Conservation (phyloP, 2,113 vertebrate genomes). For the Anguilla japonica region DNA sequence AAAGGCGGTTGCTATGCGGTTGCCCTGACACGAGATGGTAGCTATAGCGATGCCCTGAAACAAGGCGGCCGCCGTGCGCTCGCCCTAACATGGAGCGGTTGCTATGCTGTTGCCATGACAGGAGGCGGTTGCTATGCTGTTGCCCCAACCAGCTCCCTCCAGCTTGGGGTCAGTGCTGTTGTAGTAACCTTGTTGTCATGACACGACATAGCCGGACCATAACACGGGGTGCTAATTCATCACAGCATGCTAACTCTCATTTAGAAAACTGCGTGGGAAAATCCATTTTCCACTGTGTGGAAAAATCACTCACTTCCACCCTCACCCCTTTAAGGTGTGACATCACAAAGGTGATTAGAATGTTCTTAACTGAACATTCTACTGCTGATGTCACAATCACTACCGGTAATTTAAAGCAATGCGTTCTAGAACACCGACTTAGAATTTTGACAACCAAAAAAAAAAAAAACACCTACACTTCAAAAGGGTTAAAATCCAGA, state of each 20-base stretch:
- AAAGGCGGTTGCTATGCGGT: not conserved
- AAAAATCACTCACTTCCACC: too few relatives aligned
- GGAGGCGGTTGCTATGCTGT: not conserved
- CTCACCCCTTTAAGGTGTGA: too few relatives aligned
- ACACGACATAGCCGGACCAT: not conserved
- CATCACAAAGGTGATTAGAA: too few relatives aligned
- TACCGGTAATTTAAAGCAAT: too few relatives aligned
- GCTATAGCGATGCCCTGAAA: conserved; percentile 51
- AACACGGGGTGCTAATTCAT: not conserved
- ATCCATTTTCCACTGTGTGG: too few relatives aligned
- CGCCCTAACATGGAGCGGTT: conserved; percentile 60
- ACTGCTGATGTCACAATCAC: too few relatives aligned
- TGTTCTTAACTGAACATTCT: too few relatives aligned
- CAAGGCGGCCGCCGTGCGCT: conserved; percentile 87
- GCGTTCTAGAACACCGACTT: too few relatives aligned
- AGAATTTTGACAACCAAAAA: too few relatives aligned
- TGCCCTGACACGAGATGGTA: not conserved
- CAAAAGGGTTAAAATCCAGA: too few relatives aligned
- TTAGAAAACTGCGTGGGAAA: too few relatives aligned
- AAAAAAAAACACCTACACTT: too few relatives aligned
- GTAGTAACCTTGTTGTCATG: not conserved
- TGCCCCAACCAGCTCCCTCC: not conserved
- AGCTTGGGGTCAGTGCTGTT: not conserved
- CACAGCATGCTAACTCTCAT: not conserved
- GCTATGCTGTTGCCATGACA: not conserved